phyloP scores from a whole-genome alignment of 2,113 vertebrate genomes.

The Eupsittula cactorum region DNA sequence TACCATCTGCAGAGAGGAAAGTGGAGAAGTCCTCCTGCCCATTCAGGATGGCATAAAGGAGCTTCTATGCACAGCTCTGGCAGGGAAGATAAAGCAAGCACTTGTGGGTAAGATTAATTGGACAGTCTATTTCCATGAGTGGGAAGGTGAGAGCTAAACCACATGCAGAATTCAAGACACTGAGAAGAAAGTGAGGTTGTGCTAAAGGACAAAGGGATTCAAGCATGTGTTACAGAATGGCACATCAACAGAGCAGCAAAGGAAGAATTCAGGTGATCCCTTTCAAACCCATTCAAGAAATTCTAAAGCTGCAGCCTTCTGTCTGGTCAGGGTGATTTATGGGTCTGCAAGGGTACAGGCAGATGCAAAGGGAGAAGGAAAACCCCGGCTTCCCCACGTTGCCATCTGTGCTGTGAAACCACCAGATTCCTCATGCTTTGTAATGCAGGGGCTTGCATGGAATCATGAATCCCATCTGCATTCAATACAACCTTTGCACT shows the following conservation, averaged over 20 bases:
- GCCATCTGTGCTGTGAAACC: neutral
- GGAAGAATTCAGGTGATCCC: neutral
- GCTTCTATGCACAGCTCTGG: neutral
- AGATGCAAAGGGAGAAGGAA: neutral
- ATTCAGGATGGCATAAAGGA: neutral
- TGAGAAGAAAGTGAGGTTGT: neutral
- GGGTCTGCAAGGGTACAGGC: neutral
- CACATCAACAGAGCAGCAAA: neutral
- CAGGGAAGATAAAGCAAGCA: neutral
- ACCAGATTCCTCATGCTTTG: neutral
- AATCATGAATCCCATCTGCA: neutral
- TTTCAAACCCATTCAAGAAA: neutral
- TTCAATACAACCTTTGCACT: neutral
- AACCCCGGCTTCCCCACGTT: neutral
- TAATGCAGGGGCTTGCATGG: neutral
- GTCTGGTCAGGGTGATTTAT: neutral
- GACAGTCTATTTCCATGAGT: neutral
- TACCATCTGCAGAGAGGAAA: neutral
- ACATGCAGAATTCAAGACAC: neutral
- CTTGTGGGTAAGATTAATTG: neutral
- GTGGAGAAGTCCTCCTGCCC: neutral
- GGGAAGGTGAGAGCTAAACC: neutral
- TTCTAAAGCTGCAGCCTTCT: neutral
- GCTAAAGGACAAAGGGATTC: neutral
- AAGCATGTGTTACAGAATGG: neutral